phyloP scores from a whole-genome alignment of 2,113 vertebrate genomes.

The Pipra filicauda region DNA sequence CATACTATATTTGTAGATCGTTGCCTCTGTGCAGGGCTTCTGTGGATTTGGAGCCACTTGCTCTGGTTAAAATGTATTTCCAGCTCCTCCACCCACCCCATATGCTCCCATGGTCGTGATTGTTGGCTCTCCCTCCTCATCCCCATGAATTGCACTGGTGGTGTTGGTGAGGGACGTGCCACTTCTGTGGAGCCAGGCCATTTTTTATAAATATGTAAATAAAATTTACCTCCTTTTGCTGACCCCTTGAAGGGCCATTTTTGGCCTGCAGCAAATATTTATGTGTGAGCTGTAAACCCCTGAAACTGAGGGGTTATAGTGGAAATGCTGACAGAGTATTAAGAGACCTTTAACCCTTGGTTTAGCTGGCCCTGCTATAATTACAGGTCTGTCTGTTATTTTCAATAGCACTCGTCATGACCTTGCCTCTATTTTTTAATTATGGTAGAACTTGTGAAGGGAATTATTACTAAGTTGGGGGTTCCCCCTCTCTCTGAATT shows the following conservation, averaged over 20 bases:
- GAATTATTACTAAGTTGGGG: conserved; percentile 68
- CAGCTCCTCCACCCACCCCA: neutral
- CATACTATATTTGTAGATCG: neutral
- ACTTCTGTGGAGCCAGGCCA: neutral
- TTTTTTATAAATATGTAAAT: conserved; percentile 53
- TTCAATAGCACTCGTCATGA: conserved; percentile 52
- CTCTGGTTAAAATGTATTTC: neutral
- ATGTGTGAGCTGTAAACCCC: conserved; percentile 61
- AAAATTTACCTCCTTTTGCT: conserved; percentile 61
- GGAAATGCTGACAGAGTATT: conserved; percentile 66
- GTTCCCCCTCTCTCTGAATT: conserved; percentile 50
- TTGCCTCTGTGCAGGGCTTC: neutral
- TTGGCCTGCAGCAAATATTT: conserved; percentile 73
- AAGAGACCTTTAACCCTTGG: conserved; percentile 63
- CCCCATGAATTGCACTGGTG: neutral
- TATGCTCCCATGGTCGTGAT: fast-evolving
- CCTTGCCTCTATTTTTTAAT: conserved; percentile 67
- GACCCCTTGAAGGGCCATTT: conserved; percentile 40
- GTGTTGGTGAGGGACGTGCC: neutral
- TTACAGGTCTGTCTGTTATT: conserved; percentile 60
- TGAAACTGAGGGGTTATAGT: conserved; percentile 61
- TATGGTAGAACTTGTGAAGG: conserved; percentile 57
- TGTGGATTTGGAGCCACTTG: neutral
- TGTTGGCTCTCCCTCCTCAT: neutral
- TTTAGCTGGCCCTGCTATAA: conserved; percentile 60